Evolutionary conservation across 2,797 vertebrate species (phyloP), one percentile per base, ranked within the genome.

Genomic region (Pempheris klunzingeri): DNA sequence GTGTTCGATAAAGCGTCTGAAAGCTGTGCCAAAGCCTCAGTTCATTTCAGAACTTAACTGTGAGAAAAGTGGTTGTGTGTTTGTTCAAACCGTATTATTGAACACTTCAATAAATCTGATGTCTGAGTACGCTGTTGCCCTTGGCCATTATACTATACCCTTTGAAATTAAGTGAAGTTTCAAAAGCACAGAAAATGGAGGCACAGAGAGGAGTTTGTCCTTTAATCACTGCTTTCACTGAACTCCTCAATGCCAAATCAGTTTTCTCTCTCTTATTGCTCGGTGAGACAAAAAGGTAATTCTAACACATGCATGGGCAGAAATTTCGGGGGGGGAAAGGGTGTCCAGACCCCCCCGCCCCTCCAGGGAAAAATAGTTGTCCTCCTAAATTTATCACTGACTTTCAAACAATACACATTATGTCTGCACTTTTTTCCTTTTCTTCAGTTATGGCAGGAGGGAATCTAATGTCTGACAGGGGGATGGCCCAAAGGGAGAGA

Each of bases 111-210:
- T 87, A 83, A 87, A 90, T 77, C 60, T 63, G 76, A 85, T 82
- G 88, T 86, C 80, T 88, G 88, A 86, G 78, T 80, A 75, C 14
- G 26, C 74, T 22, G 81, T 54, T 84, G 84, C 82, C 91, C 91
- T 90, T 90, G 90, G 87, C 87, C 74, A 87, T 90, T 90, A 83
- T 89, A 67, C 52, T 58, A 74, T 58, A 53, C 54, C 71, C 84
- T 88, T 90, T 88, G 83, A 88, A 91, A 90, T 74, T 59, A 84
- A 85, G 82, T 60, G 77, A 90, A 81, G 71, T 88, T 86, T 88
- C 46, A 80, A 90, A 90, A 87, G 82, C 76, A 76, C 61, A 77
- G 79, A 81, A 87, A 83, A 87, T 67, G 44, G 80, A 87, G 54
- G 79, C 53, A 67, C 53, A 72, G 66, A 84, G 80, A 88, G 58